Evolutionary conservation across 2,888 invertebrate genomes (phyloP).

Genomic region (Junonia oenone): DNA sequence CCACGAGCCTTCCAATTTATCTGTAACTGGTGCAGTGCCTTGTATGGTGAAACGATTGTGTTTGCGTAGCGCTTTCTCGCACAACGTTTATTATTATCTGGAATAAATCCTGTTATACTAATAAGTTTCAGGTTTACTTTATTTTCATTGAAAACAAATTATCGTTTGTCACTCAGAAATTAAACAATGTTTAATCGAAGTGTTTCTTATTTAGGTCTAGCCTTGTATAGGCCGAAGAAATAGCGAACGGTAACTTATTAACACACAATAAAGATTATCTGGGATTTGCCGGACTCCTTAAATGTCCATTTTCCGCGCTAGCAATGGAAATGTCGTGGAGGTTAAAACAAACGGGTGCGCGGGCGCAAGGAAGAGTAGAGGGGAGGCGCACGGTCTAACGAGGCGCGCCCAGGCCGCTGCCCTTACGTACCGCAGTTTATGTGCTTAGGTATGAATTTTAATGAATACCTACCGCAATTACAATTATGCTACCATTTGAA

Average conservation of each 20-base stretch:
- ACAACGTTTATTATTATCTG: constrained; percentile 20
- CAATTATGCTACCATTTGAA: constrained; percentile 31
- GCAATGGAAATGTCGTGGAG: constrained; percentile 68
- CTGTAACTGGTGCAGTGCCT: constrained; percentile 46
- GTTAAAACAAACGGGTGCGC: constrained; percentile 63
- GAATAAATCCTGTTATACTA: constrained; percentile 9
- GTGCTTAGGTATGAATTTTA: constrained; percentile 55
- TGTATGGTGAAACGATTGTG: constrained; percentile 50
- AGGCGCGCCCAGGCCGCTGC: constrained; percentile 62
- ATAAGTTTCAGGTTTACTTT: constrained; percentile 11
- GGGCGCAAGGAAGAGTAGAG: constrained; percentile 40
- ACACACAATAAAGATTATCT: constrained; percentile 70
- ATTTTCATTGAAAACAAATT: background rate
- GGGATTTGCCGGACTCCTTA: constrained; percentile 62
- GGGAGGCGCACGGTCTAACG: constrained; percentile 55
- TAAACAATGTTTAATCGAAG: background rate
- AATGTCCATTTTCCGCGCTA: constrained; percentile 66
- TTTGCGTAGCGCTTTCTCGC: constrained; percentile 42
- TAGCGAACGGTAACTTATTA: constrained; percentile 45
- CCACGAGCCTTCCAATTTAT: constrained; percentile 65
- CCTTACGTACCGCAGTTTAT: constrained; percentile 56
- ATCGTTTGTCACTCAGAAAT: background rate
- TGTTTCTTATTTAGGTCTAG: background rate
- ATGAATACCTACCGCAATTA: constrained; percentile 59
- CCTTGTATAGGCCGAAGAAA: background rate